Base-by-base conservation (phyloP, 2,797 vertebrate genomes). In the Propithecus deckenii region DNA sequence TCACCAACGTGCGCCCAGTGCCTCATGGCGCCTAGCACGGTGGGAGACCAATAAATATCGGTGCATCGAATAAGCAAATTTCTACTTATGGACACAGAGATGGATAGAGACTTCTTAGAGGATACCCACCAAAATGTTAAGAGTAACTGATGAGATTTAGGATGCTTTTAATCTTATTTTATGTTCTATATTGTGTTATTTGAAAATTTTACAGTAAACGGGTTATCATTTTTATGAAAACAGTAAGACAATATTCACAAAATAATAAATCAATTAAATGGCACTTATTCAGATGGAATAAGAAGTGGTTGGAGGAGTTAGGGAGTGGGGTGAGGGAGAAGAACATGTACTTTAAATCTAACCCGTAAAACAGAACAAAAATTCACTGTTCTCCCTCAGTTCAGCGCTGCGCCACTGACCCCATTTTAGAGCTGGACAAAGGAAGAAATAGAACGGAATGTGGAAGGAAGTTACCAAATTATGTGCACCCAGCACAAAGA, bases 151-250 rank as follows among this genome's bases (percentile, higher is more conserved):
- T 52, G 69, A 55, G 78, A 67, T 41, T 69, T 61, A 85, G 67
- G 43, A 30, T 50, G 61, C 13, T 80, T 91, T 87, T 41, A 67
- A 63, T 71, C 12, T 75, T 71, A 50, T 48, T 86, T 75, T 90
- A 71, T 14, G 17, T 55, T 92, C 14, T 55, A 20, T 32, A 35
- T 32, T 74, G 23, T 57, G 32, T 52, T 48, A 11, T 86, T 83
- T 52, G 67, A 86, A 96, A 86, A 46, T 52, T 94, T 94, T 76
- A 61, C 7, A 38, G 87, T 35, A 25, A 85, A 15, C 17, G 63
- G n/a, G 32, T 63, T 52, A 79, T 86, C 61, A 69, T 93, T 85
- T 55, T 85, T 76, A 61, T 85, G 28, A 95, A 79, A 93, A 67
- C 20, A 67, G 30, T 78, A 63, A 65, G 25, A n/a, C 50, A 28